phyloP scores from a whole-genome alignment of 2,113 vertebrate genomes.

The Corapipo altera region DNA sequence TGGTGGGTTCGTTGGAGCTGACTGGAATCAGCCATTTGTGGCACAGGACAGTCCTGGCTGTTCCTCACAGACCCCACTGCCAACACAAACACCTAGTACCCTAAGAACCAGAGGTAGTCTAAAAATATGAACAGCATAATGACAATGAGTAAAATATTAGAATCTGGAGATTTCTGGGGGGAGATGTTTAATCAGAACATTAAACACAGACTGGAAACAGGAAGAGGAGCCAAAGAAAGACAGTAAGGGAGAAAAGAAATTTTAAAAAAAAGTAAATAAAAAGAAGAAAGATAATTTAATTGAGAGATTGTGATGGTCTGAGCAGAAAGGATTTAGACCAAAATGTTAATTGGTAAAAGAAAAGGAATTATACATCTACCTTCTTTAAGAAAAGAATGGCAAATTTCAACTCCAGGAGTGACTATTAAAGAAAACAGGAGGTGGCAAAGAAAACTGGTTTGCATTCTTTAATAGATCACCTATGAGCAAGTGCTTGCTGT shows the following conservation, averaged over 20 bases:
- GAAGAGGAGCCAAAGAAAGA: not conserved
- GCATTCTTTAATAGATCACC: slow-evolving; percentile 3
- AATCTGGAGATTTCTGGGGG: not conserved
- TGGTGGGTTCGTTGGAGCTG: not conserved
- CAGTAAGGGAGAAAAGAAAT: not conserved
- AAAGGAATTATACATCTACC: not conserved
- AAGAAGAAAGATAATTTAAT: not conserved
- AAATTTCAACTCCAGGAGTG: not conserved
- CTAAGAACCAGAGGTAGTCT: not conserved
- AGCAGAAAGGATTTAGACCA: not conserved
- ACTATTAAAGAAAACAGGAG: not conserved
- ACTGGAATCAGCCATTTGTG: not conserved
- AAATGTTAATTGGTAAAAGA: not conserved
- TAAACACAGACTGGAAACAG: not conserved
- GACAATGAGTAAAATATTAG: not conserved
- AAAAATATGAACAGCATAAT: not conserved
- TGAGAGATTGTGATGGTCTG: not conserved
- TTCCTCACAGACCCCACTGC: not conserved
- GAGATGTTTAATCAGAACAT: not conserved
- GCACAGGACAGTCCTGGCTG: not conserved
- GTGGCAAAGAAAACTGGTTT: not conserved
- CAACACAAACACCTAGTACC: not conserved
- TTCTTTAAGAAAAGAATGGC: not conserved
- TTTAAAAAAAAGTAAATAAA: not conserved
- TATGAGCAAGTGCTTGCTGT: not conserved